Evolutionary conservation across 2,888 invertebrate genomes (phyloP), one percentile per base, ranked within the genome.

Genomic region (Leucoma salicis): DNA sequence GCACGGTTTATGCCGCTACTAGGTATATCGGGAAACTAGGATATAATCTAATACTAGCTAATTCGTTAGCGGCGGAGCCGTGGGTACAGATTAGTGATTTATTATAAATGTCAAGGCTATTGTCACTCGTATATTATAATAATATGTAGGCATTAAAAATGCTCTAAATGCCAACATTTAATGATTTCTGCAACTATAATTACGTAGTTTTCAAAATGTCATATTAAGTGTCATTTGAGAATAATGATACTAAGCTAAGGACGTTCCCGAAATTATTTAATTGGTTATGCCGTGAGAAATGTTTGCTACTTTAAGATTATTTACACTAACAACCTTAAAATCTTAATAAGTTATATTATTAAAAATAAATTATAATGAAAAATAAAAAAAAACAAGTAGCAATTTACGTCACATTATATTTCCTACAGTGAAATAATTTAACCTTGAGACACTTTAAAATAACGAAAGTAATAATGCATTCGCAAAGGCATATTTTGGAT

Each of bases 401-500:
- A 37, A n/a, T 32, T 24, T 42, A 21, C 35, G 54, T 40, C 40
- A 40, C 39, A 46, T 29, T 46, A 52, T 36, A 42, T 52, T 59
- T 62, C 47, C 46, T 42, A 39, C 40, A 50, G 31, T 46, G 44
- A 54, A 52, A 50, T 42, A 44, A 35, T 37, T 27, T 40, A 42
- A 59, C 58, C 66, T 65, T 70, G 66, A 59, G 52, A 50, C 54
- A 53, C 41, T 57, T 60, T 52, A 38, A 53, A 50, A 47, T 52
- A 61, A 62, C 44, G 53, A 59, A 57, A 57, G 54, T 58, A 49
- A 53, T 11, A 61, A 61, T 18, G 27, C 10, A 28, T 14, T 21
- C 53, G 54, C 58, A 50, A 46, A 60, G 66, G 63, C 64, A 70
- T 70, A 69, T 69, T 74, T 74, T 64, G 66, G 53, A 63, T 50